Conservation (phyloP, 2,797 vertebrate genomes). For the Lutjanus campechanus region DNA sequence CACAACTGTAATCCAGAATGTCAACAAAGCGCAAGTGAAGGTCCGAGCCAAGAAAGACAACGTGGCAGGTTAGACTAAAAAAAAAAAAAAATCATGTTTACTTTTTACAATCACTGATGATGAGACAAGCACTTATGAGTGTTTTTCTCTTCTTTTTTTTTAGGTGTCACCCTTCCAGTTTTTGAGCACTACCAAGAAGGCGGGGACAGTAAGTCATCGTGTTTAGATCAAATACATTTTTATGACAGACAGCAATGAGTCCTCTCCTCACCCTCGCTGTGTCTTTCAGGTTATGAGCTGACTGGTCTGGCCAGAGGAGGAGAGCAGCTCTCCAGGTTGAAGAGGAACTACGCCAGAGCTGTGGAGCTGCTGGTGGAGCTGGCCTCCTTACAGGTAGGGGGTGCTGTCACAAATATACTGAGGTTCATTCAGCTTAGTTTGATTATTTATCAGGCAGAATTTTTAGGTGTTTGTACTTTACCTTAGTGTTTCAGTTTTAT, state of each 20-base stretch:
- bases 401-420: conserved; percentile 19
- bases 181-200: conserved; percentile 99
- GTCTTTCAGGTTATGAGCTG: conserved; percentile 93
- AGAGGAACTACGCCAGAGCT: conserved; percentile 98
- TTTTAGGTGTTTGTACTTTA: background rate
- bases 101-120: background rate
- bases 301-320: conserved; percentile 98
- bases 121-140: background rate
- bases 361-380: conserved; percentile 98
- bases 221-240: background rate
- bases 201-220: conserved; percentile 94
- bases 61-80: conserved; percentile 91
- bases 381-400: conserved; percentile 95
- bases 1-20: conserved; percentile 98
- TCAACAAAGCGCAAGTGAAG: conserved; percentile 99
- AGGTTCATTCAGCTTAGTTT: background rate
- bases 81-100: background rate
- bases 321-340: conserved; percentile 97
- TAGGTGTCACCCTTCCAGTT: conserved; percentile 97
- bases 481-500: background rate
- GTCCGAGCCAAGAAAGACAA: conserved; percentile 98
- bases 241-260: too few species aligned
- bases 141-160: background rate
- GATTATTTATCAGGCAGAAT: background rate
- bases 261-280: background rate